Evolutionary conservation across 2,888 invertebrate species (phyloP), one percentile per base, ranked within the genome.

Genomic region (Heliconius sara): DNA sequence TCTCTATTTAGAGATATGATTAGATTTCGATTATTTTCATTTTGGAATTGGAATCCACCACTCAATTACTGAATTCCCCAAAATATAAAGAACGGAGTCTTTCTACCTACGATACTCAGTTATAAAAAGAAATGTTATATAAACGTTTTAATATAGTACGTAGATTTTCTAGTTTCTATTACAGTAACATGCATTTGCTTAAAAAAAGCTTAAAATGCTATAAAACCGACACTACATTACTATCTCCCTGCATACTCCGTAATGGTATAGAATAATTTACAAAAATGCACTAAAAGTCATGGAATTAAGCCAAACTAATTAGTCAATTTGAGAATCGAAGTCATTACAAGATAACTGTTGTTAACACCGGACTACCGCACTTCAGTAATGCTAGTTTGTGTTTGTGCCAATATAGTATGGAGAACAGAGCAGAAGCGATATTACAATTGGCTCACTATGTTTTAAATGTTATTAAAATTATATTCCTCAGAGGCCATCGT

Each of bases 351-450:
- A 80, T 79, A 79, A 77, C 79, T 80, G 79, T 79, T 79, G 82
- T 83, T 83, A 80, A 82, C 83, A 80, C 25, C 74, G 79, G 76
- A 75, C 81, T 82, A 82, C 78, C 70, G 80, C 76, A 73, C 39
- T 77, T 77, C 77, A 68, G 76, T 82, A 79, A 80, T 80, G 73
- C 52, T 82, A 77, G 77, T 57, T 79, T 63, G 76, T 68, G 81
- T 78, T 78, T 68, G 67, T 73, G 81, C 81, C 80, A 78, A 78
- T 30, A 39, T n/a, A 22, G 34, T 16, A n/a, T 27, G 4, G 16
- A 7, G 75, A 30, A 57, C 27, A 63, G 73, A 76, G 72, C n/a
- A 43, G 43, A 5, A n/a, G 72, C 60, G 76, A 70, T 25, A 12
- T 16, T 5, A 65, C 25, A 16, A 25, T 27, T 25, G n/a, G 3